phyloP scores from a whole-genome alignment of 2,888 invertebrate genomes.

The Idaea biselata region DNA sequence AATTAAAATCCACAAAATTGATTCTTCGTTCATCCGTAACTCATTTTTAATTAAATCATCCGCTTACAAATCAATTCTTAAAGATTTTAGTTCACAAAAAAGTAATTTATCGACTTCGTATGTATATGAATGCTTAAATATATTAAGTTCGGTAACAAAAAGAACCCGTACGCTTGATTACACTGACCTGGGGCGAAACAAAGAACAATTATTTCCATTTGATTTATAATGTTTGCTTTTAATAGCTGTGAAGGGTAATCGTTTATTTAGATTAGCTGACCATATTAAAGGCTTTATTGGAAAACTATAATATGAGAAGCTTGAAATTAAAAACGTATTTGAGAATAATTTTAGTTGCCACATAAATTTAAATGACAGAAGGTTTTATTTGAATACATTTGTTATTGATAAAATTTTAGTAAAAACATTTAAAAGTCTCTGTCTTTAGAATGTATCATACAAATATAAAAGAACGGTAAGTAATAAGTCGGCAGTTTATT shows the following conservation, averaged over 20 bases:
- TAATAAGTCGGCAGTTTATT: too few relatives aligned
- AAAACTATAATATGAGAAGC: constrained; percentile 16
- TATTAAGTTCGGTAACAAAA: constrained; percentile 53
- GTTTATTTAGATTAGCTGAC: constrained; percentile 52
- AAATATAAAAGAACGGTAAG: too few relatives aligned
- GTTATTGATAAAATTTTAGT: background rate
- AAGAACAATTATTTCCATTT: constrained; percentile 68
- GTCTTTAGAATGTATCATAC: too few relatives aligned
- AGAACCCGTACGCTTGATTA: constrained; percentile 62
- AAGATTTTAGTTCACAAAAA: constrained; percentile 29
- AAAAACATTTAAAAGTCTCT: background rate
- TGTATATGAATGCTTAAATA: constrained; percentile 42
- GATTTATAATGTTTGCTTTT: constrained; percentile 70
- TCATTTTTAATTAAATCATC: constrained; percentile 27
- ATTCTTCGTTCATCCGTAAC: constrained; percentile 9
- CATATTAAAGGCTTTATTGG: constrained; percentile 36
- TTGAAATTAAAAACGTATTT: constrained; percentile 1
- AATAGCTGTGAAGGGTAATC: constrained; percentile 59
- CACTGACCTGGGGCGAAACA: constrained; percentile 72
- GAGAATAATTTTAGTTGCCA: background rate
- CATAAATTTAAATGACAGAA: background rate
- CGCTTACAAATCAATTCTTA: constrained; percentile 32
- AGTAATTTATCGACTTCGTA: constrained; percentile 25
- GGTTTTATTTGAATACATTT: background rate
- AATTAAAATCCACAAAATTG: background rate